A percentile compares a stretch with the other conserved stretches of the same genome.
These are phyloP conservation scores for Scaptomyza reducta DNA, from an alignment of 2,888 invertebrate species.

Conservation along the genomic window DNA sequence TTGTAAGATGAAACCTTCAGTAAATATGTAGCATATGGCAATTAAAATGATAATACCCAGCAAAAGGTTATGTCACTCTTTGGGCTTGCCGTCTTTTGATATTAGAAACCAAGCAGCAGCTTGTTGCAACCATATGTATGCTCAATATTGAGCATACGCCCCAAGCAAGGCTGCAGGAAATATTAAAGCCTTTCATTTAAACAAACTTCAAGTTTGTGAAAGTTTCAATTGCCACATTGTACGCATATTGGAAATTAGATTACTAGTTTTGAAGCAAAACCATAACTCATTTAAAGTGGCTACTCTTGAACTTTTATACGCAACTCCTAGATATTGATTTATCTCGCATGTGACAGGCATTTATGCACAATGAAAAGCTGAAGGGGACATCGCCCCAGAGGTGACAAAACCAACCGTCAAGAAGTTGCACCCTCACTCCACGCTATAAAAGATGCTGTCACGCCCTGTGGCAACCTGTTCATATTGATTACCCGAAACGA, in stretches of 20 bases:
- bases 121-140: constrained; percentile 34
- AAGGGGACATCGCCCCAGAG: constrained; percentile 9
- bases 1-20: no score
- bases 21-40: no score
- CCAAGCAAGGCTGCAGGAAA: constrained; percentile 11
- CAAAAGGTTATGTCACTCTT: background rate
- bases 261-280: background rate
- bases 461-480: constrained; percentile 32
- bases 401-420: constrained; percentile 19
- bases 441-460: background rate
- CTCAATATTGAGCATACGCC: constrained; percentile 49
- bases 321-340: constrained; percentile 8
- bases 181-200: constrained; percentile 17
- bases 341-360: constrained; percentile 12
- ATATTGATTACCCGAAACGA: constrained; percentile 63
- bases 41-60: no score
- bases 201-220: background rate
- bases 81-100: constrained; percentile 25
- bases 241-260: constrained; percentile 23
- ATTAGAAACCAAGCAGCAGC: constrained; percentile 34
- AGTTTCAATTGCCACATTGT: constrained; percentile 1
- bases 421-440: constrained; percentile 17
- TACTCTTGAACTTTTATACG: background rate
- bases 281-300: background rate
- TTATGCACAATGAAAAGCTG: constrained; percentile 2